phyloP scores from a whole-genome alignment of 2,888 invertebrate genomes.

The Thyatira batis region DNA sequence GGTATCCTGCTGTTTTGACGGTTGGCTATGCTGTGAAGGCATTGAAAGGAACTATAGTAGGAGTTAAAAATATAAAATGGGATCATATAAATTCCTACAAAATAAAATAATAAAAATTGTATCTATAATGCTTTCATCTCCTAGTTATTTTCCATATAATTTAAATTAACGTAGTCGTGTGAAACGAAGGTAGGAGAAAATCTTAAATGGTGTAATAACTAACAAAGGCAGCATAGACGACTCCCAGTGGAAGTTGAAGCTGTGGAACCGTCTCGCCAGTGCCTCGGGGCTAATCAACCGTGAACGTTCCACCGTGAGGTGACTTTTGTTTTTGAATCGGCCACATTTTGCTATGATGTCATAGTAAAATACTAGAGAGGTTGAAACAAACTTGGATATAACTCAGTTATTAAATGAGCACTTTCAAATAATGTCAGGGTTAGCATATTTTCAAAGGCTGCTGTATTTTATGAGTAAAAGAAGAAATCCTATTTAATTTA shows the following conservation, averaged over 20 bases:
- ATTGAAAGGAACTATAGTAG: too few relatives aligned
- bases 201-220: conserved; percentile 25
- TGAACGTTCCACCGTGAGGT: conserved; percentile 31
- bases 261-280: conserved; percentile 26
- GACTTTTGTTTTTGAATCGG: conserved; percentile 45
- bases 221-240: conserved; percentile 28
- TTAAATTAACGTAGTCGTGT: conserved; percentile 10
- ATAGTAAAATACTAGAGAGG: neutral
- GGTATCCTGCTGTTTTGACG: too few relatives aligned
- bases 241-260: neutral
- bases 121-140: too few relatives aligned
- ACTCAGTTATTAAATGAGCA: neutral
- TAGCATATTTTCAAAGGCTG: neutral
- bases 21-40: too few relatives aligned
- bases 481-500: neutral
- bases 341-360: conserved; percentile 15
- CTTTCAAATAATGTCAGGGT: neutral
- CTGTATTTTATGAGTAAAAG: neutral
- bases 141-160: neutral
- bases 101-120: too few relatives aligned
- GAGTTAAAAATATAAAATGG: too few relatives aligned
- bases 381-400: too few relatives aligned
- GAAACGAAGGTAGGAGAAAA: conserved; percentile 16
- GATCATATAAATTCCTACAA: too few relatives aligned
- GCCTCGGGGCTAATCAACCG: conserved; percentile 54